These are phyloP conservation scores for Actenoides hombroni DNA, from an alignment of 2,113 vertebrate species.

Conservation along the genomic window DNA sequence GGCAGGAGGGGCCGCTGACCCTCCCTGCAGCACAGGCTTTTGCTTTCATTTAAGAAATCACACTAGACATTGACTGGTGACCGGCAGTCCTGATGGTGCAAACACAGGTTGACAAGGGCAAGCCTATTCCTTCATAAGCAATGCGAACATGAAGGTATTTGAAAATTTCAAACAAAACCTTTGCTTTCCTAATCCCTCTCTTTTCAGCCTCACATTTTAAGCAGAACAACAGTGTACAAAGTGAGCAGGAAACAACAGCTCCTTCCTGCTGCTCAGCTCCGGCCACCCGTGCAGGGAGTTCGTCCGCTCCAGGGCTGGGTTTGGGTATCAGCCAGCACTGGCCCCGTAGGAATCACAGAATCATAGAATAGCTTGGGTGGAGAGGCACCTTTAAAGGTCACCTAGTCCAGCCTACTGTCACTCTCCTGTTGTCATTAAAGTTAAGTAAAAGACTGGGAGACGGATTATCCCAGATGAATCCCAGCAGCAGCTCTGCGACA, in stretches of 20 bases:
- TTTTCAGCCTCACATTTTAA: neutral
- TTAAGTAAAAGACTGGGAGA: neutral
- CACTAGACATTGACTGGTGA: neutral
- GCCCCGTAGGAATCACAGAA: neutral
- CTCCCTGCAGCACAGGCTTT: neutral
- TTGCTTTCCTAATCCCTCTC: neutral
- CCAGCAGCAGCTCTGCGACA: neutral
- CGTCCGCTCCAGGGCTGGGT: neutral
- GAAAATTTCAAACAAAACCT: neutral
- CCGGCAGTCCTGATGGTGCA: neutral
- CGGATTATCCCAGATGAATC: neutral
- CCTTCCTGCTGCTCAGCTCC: neutral
- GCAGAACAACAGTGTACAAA: neutral
- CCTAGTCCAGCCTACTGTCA: neutral
- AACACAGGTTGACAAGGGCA: neutral
- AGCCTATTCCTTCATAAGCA: neutral
- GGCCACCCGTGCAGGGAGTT: neutral
- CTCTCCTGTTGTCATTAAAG: neutral
- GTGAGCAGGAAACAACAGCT: constrained; percentile 2
- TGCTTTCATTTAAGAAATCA: neutral
- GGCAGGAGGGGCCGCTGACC: neutral
- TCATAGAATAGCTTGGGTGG: neutral
- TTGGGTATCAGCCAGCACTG: neutral
- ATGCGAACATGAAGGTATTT: neutral
- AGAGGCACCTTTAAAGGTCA: neutral